phyloP scores from a whole-genome alignment of 1,140 invertebrate genomes.

The Bombyx mori region DNA sequence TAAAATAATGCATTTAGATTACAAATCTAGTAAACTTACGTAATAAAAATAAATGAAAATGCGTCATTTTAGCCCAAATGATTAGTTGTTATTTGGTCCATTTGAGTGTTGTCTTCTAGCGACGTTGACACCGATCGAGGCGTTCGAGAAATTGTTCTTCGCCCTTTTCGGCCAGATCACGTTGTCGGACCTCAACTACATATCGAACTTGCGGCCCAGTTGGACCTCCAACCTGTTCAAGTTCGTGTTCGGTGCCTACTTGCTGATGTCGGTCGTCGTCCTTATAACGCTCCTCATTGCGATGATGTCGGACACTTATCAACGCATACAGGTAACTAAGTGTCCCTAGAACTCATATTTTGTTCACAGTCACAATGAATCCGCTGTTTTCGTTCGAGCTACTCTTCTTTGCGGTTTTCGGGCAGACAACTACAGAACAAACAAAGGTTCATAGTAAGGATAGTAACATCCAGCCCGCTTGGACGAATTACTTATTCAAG shows the following conservation, averaged over 20 bases:
- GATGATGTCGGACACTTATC: slow-evolving; percentile 99
- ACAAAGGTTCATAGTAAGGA: slow-evolving; percentile 77
- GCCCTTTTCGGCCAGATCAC: slow-evolving; percentile 97
- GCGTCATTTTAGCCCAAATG: slow-evolving; percentile 52
- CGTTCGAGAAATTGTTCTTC: slow-evolving; percentile 97
- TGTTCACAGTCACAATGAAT: slow-evolving; percentile 88
- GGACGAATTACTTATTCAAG: slow-evolving; percentile 87
- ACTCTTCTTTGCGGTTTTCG: slow-evolving; percentile 99
- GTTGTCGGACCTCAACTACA: slow-evolving; percentile 84
- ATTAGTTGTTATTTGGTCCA: slow-evolving; percentile 37
- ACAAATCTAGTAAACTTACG: no score
- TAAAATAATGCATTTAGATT: no score
- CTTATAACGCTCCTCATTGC: slow-evolving; percentile 99
- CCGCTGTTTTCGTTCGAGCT: slow-evolving; percentile 94
- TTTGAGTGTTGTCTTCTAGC: slow-evolving; percentile 74
- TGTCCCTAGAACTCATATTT: slow-evolving; percentile 51
- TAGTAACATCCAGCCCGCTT: slow-evolving; percentile 75
- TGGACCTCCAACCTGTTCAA: slow-evolving; percentile 88
- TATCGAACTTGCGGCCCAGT: slow-evolving; percentile 74
- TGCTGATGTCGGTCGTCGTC: slow-evolving; percentile 97
- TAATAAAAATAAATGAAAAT: neutral
- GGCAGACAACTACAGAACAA: slow-evolving; percentile 91
- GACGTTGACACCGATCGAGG: slow-evolving; percentile 88
- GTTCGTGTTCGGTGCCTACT: slow-evolving; percentile 94
- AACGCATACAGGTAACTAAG: slow-evolving; percentile 90